These are phyloP conservation scores for Tetrapedia diversipes DNA, from an alignment of 2,888 invertebrate species.

Conservation along the genomic window DNA sequence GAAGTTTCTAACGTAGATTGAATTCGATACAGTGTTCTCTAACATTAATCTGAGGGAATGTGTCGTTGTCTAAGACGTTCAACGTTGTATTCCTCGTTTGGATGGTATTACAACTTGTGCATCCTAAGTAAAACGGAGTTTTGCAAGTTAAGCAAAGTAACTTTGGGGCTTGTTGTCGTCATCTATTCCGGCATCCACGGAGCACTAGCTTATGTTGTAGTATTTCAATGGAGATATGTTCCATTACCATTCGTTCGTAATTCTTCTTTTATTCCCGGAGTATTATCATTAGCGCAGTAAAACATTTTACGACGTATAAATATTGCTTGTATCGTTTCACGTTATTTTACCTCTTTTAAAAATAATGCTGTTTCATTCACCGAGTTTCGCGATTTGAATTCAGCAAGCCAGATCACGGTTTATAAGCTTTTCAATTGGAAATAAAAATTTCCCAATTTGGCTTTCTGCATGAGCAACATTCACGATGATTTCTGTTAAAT, in stretches of 20 bases:
- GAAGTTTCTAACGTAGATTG: slow-evolving; percentile 7
- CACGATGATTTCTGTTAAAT: too few species aligned
- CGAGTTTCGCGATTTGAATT: too few species aligned
- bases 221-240: not conserved
- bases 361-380: too few species aligned
- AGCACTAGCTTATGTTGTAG: too few species aligned
- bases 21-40: not conserved
- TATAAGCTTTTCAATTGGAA: not conserved
- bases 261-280: too few species aligned
- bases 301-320: too few species aligned
- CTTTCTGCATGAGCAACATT: too few species aligned
- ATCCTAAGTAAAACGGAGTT: not conserved
- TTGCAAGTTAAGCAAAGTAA: slow-evolving; percentile 6
- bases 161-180: not conserved
- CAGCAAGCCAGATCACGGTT: not conserved
- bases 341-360: too few species aligned
- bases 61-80: not conserved
- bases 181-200: not conserved
- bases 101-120: not conserved
- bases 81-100: not conserved
- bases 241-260: too few species aligned
- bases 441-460: slow-evolving; percentile 3
- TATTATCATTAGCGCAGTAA: too few species aligned
- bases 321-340: too few species aligned
- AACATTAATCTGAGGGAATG: slow-evolving; percentile 19